Conservation (phyloP, 2,888 invertebrate genomes). For the Aelia acuminata region DNA sequence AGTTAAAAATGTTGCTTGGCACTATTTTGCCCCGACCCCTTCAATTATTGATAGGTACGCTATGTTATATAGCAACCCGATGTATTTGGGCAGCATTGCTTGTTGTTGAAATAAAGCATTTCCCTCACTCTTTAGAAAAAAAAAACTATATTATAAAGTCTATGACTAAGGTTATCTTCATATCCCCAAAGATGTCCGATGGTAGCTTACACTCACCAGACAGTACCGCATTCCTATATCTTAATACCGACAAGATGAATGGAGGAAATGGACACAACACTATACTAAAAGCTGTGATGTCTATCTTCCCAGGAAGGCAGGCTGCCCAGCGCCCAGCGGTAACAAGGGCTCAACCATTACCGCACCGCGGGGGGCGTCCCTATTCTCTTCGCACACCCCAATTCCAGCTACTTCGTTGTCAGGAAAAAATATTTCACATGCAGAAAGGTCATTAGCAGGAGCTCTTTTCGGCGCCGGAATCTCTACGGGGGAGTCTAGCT, state of each 20-base stretch:
- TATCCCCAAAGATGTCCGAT: too few relatives aligned
- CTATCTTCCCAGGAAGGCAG: constrained; percentile 7
- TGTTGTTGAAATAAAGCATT: too few relatives aligned
- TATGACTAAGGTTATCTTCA: too few relatives aligned
- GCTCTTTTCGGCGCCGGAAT: constrained; percentile 18
- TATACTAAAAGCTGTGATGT: constrained; percentile 29
- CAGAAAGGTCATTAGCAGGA: constrained; percentile 41
- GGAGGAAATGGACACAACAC: not conserved
- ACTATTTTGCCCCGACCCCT: too few relatives aligned
- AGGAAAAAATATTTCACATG: constrained; percentile 33
- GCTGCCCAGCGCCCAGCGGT: not conserved
- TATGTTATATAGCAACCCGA: too few relatives aligned
- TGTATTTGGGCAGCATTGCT: too few relatives aligned
- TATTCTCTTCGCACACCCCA: constrained; percentile 23
- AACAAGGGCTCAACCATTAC: constrained; percentile 32
- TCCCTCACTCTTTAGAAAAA: too few relatives aligned
- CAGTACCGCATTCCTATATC: not conserved
- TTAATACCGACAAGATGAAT: not conserved
- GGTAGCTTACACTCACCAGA: too few relatives aligned
- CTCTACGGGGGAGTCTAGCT: not conserved
- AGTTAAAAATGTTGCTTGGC: too few relatives aligned
- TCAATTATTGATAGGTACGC: too few relatives aligned
- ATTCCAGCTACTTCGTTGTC: not conserved
- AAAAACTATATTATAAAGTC: too few relatives aligned
- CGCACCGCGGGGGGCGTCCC: constrained; percentile 23